Evolutionary conservation across 2,888 invertebrate genomes (phyloP), one percentile per base, ranked within the genome.

Genomic region (Ornithoptera alexandrae): DNA sequence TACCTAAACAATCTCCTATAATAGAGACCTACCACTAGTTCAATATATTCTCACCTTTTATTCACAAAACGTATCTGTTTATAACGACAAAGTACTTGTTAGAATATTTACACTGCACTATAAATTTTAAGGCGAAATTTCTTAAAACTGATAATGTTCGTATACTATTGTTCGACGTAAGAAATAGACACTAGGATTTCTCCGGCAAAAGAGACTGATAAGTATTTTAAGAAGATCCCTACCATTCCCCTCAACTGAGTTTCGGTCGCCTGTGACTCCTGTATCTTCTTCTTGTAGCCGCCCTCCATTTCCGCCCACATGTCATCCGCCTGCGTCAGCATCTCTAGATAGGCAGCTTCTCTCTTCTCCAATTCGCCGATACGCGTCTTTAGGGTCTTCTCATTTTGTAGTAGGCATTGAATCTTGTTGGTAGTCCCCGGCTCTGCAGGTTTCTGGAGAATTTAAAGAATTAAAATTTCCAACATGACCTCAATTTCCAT

Each of bases 291-390:
- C 82, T 95, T 94, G 76, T 95, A 95, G 0, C 94, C 93, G 12
- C 93, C 93, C 79, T 95, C 95, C 92, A 95, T 93, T 77, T 95
- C 95, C 0, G 94, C 94, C 94, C 95, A 95, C 86, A 95, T 94
- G 71, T 95, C 94, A 73, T 96, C 96, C 0, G 95, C 95, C 71
- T 95, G 94, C 69, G 95, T 95, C 79, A 96, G 83, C 77, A 95
- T 95, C 78, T 95, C 94, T 77, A 95, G 92, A 78, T 96, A 96
- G 0, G 95, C 94, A 1, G 94, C 89, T 80, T 96, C 95, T 62
- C 94, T 90, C 65, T 93, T 87, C 81, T 95, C 94, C 65, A 96
- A 81, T 73, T 95, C 95, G 56, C 90, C 90, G 24, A 96, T 93
- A 71, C 94, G 91, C 63, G 86, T 88, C 80, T 95, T 95, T 71